Base-by-base conservation (phyloP, 2,113 vertebrate species). In the Meriones unguiculatus region DNA sequence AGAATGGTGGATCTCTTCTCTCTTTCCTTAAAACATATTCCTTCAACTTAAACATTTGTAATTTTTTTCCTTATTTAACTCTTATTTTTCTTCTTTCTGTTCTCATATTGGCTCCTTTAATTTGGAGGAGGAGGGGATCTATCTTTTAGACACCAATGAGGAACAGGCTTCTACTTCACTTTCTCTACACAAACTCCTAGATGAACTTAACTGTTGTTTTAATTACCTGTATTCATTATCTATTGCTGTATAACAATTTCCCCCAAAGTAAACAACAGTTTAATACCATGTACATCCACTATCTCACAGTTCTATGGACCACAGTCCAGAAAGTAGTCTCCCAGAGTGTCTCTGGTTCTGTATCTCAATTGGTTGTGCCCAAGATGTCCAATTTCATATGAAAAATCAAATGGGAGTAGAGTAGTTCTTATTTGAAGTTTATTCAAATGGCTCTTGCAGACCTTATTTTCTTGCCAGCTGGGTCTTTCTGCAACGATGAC, bases 161-260 rank as follows among this genome's bases (percentile, higher is more conserved):
- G 4, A 77, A 30, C 7, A 18, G 2, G 28, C 2, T 22, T 96
- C 54, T 62, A 59, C 4, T 86, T 95, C 1, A 6, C 4, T 91
- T 93, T 93, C 20, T 76, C 84, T 77, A 28, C 0, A 65, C 30
- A 28, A 7, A n/a, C 22, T 87, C 75, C 30, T 38, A 25, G 54
- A 69, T 80, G 14, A 94, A 11, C 41, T 94, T 87, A 90, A 84
- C 24, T 75, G 24, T 38, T 67, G 41, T 81, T 89, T 86, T 96
- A 90, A 73, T 25, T 82, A 52, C 2, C 15, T 89, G 0, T 64
- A 50, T 69, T 75, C 80, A n/a, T 77, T 86, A 67, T 67, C 2
- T 32, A 72, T 93, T 93, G 24, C 25, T 62, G 13, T 11, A 11
- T 38, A 67, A 91, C 25, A 90, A 70, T 89, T 84, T 57, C 25